Evolutionary conservation across 2,113 vertebrate species (phyloP).

Genomic region (Myotis brandtii): DNA sequence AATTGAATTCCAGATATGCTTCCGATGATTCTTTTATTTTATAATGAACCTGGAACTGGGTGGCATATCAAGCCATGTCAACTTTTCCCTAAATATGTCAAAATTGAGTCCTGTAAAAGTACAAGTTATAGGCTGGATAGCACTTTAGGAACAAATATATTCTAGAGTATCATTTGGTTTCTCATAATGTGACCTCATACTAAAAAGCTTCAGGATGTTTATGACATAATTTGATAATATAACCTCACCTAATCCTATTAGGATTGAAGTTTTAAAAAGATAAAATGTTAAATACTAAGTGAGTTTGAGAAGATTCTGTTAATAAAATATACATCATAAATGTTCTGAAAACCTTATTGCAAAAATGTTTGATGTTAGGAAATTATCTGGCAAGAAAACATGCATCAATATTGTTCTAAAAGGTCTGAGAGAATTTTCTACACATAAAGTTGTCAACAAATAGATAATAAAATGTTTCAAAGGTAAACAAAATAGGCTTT

Average conservation of each 20-base stretch:
- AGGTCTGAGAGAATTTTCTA: constrained; percentile 8
- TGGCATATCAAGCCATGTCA: background rate
- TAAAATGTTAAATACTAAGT: background rate
- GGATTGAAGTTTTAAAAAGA: constrained; percentile 30
- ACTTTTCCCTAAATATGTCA: constrained; percentile 47
- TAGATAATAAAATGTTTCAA: constrained; percentile 19
- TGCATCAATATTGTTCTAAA: background rate
- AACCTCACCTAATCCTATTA: constrained; percentile 32
- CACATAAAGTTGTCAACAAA: background rate
- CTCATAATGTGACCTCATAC: constrained; percentile 27
- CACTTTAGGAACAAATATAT: constrained; percentile 43
- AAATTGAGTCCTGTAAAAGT: constrained; percentile 27
- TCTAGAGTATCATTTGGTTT: background rate
- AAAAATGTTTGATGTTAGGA: constrained; percentile 64
- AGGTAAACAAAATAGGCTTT: constrained; percentile 14
- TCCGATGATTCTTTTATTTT: constrained; percentile 57
- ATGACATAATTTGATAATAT: constrained; percentile 50
- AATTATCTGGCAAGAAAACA: constrained; percentile 57
- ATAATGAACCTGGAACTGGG: background rate
- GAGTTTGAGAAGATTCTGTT: constrained; percentile 61
- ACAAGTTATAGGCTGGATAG: background rate
- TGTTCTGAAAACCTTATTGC: constrained; percentile 61
- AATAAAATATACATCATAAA: constrained; percentile 62
- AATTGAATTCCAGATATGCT: background rate
- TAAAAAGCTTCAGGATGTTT: constrained; percentile 56